Conservation (phyloP, 2,113 vertebrate genomes). For the Nesogale talazaci region DNA sequence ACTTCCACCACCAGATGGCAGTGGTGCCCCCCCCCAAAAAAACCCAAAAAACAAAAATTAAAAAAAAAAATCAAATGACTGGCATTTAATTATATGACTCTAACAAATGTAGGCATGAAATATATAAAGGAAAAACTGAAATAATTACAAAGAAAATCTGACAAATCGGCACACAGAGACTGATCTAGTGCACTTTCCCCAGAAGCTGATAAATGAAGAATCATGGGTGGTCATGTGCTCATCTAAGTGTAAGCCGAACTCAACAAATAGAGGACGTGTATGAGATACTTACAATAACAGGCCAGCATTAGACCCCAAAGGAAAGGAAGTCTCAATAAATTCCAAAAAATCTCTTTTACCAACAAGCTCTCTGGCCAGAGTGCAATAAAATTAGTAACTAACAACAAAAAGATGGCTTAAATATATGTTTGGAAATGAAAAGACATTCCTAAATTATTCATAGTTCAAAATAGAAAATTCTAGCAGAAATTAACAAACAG, state of each 20-base stretch:
- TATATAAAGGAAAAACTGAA: not conserved
- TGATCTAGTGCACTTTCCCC: not conserved
- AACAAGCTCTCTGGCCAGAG: not conserved
- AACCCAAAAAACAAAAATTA: no score
- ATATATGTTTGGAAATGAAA: slow-evolving; percentile 45
- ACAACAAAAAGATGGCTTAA: slow-evolving; percentile 23
- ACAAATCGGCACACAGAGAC: not conserved
- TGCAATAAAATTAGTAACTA: slow-evolving; percentile 53
- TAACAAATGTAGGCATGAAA: not conserved
- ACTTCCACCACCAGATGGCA: no score
- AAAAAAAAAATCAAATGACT: not conserved
- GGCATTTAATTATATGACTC: not conserved
- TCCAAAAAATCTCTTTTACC: not conserved
- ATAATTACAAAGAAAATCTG: not conserved
- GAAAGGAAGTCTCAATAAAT: slow-evolving; percentile 36
- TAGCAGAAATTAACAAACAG: slow-evolving; percentile 41
- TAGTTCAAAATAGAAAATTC: slow-evolving; percentile 44
- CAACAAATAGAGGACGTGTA: not conserved
- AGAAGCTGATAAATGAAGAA: not conserved
- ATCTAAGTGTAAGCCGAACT: not conserved
- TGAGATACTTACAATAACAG: not conserved
- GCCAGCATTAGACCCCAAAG: not conserved
- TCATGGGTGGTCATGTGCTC: not conserved
- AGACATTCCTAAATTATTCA: slow-evolving; percentile 36
- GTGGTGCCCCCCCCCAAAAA: no score